Base-by-base conservation (phyloP, 2,888 invertebrate genomes). In the Oxytorus armatus region DNA sequence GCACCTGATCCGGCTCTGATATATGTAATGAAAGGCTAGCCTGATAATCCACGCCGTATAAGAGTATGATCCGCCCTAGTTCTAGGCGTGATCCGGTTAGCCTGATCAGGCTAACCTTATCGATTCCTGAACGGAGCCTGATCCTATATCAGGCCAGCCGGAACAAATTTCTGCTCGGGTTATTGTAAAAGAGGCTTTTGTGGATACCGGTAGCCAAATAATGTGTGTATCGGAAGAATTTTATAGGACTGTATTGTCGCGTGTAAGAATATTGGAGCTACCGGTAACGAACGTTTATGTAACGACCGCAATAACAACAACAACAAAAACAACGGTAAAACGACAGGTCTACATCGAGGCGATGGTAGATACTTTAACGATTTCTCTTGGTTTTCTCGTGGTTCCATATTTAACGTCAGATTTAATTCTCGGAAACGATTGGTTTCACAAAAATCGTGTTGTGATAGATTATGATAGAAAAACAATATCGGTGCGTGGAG, bases 371-470 rank as follows among this genome's bases (percentile, higher is more conserved):
- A 10, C n/a, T 3, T 10, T 21, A 21, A 14, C 4, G 5, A 61
- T 42, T 29, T 1, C 14, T 4, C 49, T 47, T 3, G 55, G 29
- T 7, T 81, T 78, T 75, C 61, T 80, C 4, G 16, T 78, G 10
- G 65, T 82, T 5, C 76, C 78, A 1, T 14, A 53, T 16, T 42
- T 81, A 3, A 59, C 76, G 0, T 68, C 76, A 8, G 39, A 55
- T 8, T 65, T 80, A 2, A 82, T 82, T 16, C 8, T 79, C 1
- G 79, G 73, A 16, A 81, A 59, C n/a, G 39, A 59, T 18, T 59
- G 36, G 36, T 18, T 59, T 10, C 11, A 21, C 7, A 16, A 21
- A 0, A 18, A 59, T 18, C 36, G n/a, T 7, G 39, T 21, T 10
- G 21, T 59, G 0, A 59, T 59, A 4, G 16, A 59, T 59, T 59